These are phyloP conservation scores for Aphelenchoides fujianensis DNA, from an alignment of 1,140 invertebrate genomes.

Conservation along the genomic window DNA sequence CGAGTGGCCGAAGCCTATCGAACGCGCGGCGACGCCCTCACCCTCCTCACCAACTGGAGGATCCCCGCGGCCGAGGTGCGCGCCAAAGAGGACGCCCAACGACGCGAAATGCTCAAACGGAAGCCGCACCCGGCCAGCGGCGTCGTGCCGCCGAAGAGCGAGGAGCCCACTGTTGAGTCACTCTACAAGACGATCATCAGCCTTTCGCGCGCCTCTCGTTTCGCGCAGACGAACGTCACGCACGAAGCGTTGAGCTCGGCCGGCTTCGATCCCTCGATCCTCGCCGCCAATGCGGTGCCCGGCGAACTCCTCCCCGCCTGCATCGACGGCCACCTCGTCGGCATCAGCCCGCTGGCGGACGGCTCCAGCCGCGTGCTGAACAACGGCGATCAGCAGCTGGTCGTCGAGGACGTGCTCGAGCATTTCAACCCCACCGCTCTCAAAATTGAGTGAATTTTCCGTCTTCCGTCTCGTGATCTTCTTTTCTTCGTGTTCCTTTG, in stretches of 20 bases:
- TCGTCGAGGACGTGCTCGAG: neutral
- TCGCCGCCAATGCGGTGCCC: neutral
- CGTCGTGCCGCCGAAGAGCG: neutral
- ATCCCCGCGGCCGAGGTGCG: neutral
- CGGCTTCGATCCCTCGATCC: neutral
- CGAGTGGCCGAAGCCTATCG: constrained; percentile 13
- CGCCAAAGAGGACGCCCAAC: neutral
- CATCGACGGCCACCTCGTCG: neutral
- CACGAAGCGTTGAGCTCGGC: neutral
- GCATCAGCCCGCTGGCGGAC: neutral
- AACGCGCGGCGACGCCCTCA: constrained; percentile 10
- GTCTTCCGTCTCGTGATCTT: too few species aligned
- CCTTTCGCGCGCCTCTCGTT: neutral
- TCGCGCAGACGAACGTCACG: neutral
- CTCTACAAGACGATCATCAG: constrained; percentile 8
- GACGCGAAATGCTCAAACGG: neutral
- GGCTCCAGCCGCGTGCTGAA: neutral
- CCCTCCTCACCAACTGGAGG: neutral
- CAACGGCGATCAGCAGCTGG: neutral
- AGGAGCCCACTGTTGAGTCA: neutral
- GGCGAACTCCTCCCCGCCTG: neutral
- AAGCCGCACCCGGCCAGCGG: neutral
- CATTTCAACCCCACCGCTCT: neutral
- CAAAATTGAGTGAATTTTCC: neutral
- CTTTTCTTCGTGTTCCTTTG: too few species aligned